Base-by-base conservation (phyloP, 2,888 invertebrate genomes). In the Eumacrocentrus americanus region DNA sequence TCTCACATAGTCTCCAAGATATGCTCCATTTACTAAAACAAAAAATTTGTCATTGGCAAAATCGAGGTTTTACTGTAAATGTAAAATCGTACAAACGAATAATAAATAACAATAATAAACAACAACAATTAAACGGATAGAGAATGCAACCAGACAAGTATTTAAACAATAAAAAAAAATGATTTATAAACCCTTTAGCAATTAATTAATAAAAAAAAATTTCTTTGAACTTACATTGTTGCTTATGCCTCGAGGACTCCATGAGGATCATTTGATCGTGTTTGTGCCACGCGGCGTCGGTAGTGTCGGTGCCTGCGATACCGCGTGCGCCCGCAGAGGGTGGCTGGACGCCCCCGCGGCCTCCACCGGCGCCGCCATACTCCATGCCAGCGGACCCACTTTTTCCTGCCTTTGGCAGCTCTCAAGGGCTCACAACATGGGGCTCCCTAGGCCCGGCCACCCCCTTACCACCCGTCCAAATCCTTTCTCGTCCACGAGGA, bases 211-310 rank as follows among this genome's bases (percentile, higher is more conserved):
- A n/a, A n/a, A n/a, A n/a, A n/a, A n/a, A n/a, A n/a, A 7, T 9
- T 44, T 23, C 16, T 23, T 48, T 16, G 52, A 54, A 74, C 80
- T 79, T 66, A 80, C 79, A 69, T 74, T 79, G 80, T 72, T 80
- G 80, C 74, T 80, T 79, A 71, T 79, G 79, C 75, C 79, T 79
- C 67, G 79, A 80, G 67, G 79, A 79, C 72, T 80, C 80, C 75
- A 80, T 80, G 71, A 80, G 75, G 75, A 80, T 78, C 79, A 80
- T 78, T 74, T 80, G 80, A 69, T 80, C 80, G 71, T 79, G 80
- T 70, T 80, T 80, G 71, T 78, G 79, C 80, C 79, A 80, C 65
- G 79, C 77, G 70, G 80, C 79, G 70, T 80, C 80, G 70, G 79
- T 80, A 67, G 80, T 79, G 70, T 80, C 80, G 68, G 78, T 78